Evolutionary conservation across 1,140 invertebrate genomes (phyloP).

Genomic region (Drosophila arizonae): DNA sequence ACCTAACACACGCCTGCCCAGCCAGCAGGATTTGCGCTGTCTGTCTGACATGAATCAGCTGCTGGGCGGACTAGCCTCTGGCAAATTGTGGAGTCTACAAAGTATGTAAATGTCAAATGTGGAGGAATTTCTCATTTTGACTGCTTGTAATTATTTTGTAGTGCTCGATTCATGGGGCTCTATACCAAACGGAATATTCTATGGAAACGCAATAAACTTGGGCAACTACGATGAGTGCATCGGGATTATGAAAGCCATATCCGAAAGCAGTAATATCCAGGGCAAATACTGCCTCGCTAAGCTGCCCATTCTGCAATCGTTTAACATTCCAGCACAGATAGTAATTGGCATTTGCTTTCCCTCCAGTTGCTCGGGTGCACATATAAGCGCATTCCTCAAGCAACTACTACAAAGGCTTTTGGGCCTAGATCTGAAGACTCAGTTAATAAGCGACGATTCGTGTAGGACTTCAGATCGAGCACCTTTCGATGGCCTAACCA

Average conservation of each 20-base stretch:
- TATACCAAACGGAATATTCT: conserved; percentile 51
- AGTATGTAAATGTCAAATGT: conserved; percentile 31
- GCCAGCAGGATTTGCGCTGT: conserved; percentile 30
- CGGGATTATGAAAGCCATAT: conserved; percentile 7
- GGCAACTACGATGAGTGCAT: conserved; percentile 69
- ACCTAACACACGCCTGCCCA: background rate
- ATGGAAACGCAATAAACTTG: conserved; percentile 42
- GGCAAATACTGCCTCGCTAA: conserved; percentile 60
- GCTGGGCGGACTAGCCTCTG: background rate
- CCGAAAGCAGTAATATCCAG: conserved; percentile 2
- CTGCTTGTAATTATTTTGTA: background rate
- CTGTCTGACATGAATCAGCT: conserved; percentile 24
- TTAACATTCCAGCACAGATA: background rate
- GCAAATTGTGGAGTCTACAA: conserved; percentile 37
- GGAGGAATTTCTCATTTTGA: background rate
- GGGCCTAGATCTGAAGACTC: background rate
- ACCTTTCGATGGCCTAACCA: conserved; percentile 37
- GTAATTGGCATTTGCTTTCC: conserved; percentile 48
- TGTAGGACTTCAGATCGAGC: conserved; percentile 32
- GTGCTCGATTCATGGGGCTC: conserved; percentile 68
- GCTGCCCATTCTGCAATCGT: background rate
- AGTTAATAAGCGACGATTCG: background rate
- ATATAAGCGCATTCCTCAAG: conserved; percentile 37
- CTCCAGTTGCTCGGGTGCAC: conserved; percentile 23
- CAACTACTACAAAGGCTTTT: conserved; percentile 36